Base-by-base conservation (phyloP, 2,888 invertebrate genomes). In the Diarsia rubi region DNA sequence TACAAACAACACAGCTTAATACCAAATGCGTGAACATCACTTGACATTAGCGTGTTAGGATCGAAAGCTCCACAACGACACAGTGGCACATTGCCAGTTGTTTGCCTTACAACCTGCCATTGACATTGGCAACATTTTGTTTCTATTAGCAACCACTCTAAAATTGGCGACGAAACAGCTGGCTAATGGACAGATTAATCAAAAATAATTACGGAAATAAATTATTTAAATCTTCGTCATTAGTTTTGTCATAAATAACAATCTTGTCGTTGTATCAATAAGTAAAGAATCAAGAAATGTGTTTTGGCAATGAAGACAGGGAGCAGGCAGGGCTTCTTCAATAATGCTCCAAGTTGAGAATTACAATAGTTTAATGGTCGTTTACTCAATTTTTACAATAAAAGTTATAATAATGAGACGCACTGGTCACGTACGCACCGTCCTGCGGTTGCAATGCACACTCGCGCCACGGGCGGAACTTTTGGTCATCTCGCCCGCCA, bases 201-300 rank as follows among this genome's bases (percentile, higher is more conserved):
- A 83, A 69, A 83, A 69, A 78, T 72, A 73, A 74, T 83, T 47
- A 44, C 79, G 82, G 83, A 69, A 82, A 52, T 78, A 57, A 66
- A 72, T 82, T 2, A 31, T 71, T 52, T 57, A 2, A 78, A 82
- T 68, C 37, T 60, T 60, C 21, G 37, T n/a, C 67, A 37, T 62
- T 16, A 24, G 3, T 47, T 44, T 42, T 3, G 54, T 67, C 19
- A 27, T 60, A 67, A 66, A 59, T 57, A 67, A 67, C 65, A 57
- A 27, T 45, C 21, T 44, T 60, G n/a, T 49, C 16, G 2, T 54
- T 44, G 5, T 31, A 44, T 60, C 9, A 16, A 37, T 67, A 44
- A 14, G n/a, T 64, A 24, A 27, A 27, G 16, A 42, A 66, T 45
- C 69, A 63, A 82, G 69, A 69, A 81, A 31, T n/a, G n/a, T n/a